Base-by-base conservation (phyloP, 2,113 vertebrate genomes). In the Anolis sagrei region DNA sequence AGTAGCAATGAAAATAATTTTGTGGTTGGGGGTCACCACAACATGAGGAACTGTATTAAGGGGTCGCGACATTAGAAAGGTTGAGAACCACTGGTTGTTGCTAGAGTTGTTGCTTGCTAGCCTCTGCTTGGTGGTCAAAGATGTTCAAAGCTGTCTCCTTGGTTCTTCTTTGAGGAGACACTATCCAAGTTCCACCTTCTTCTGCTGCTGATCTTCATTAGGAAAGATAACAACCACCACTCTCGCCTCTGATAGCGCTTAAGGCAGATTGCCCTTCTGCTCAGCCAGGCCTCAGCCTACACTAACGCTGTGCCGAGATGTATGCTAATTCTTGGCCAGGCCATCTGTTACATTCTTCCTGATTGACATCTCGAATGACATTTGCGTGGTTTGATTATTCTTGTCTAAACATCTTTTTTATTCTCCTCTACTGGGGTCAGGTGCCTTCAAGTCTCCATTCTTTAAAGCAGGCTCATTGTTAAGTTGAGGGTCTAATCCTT, bases 331-430 rank as follows among this genome's bases (percentile, higher is more conserved):
- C 66, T 48, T 21, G 79, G 82, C 74, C 77, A 4, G 13, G 23
- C 44, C 82, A 70, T 73, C 82, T 82, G 32, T 82, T 85, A 74
- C 62, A 51, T 21, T 49, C 64, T 48, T 54, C 32, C 69, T 62
- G n/a, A 51, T 81, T 70, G 64, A 80, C 77, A 7, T 16, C 34
- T 1, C 73, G 64, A 79, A 27, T 73, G 82, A 27, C 29, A n/a
- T 69, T 82, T 79, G 68, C 21, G 44, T 66, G 11, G 34, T 27
- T 68, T 34, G n/a, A 48, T 83, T 39, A 29, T 72, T 39, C 49
- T 49, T 27, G 64, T 76, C 39, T 62, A 79, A 75, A 62, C 32
- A 66, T 72, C 29, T 21, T 66, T 83, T 81, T 64, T 70, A 4
- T 32, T 16, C 27, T 5, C 32, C 34, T 3, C 23, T 21, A 51